Percentiles rank a stretch among this genome's conserved stretches.
These are phyloP conservation scores for Sphinx pinastri DNA, from an alignment of 2,888 invertebrate species.

Conservation along the genomic window DNA sequence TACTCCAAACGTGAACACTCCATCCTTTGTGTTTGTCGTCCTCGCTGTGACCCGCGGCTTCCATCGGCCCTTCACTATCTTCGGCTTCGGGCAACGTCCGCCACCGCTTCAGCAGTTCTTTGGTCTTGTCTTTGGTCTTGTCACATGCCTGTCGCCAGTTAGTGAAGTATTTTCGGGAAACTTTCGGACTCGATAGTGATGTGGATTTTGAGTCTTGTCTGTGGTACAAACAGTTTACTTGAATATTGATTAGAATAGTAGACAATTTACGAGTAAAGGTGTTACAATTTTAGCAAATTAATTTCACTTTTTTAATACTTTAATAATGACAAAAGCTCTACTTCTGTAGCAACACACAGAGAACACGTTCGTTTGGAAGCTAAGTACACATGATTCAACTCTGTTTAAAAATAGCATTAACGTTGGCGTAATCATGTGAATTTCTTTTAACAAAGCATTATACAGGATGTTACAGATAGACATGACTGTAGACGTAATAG, in stretches of 20 bases:
- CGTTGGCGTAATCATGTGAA: neutral
- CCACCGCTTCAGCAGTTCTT: slow-evolving; percentile 89
- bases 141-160: slow-evolving; percentile 91
- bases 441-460: neutral
- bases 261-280: no score
- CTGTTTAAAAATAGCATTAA: no score
- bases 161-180: slow-evolving; percentile 88
- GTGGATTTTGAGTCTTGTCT: slow-evolving; percentile 76
- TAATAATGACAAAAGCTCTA: no score
- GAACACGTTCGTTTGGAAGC: no score
- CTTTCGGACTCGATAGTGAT: slow-evolving; percentile 79
- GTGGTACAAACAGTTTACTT: slow-evolving; percentile 28
- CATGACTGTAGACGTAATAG: no score
- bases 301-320: no score
- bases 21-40: slow-evolving; percentile 85
- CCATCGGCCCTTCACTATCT: slow-evolving; percentile 63
- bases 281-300: no score
- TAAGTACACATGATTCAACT: no score
- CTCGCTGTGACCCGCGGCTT: slow-evolving; percentile 62
- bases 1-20: slow-evolving; percentile 91
- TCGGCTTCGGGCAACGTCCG: slow-evolving; percentile 86
- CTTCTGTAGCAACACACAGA: no score
- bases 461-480: no score
- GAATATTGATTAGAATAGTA: neutral
- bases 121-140: slow-evolving; percentile 89